These are phyloP conservation scores for human (Homo sapiens) DNA, from an alignment of 2,113 vertebrate species.

Conservation along the genomic window DNA sequence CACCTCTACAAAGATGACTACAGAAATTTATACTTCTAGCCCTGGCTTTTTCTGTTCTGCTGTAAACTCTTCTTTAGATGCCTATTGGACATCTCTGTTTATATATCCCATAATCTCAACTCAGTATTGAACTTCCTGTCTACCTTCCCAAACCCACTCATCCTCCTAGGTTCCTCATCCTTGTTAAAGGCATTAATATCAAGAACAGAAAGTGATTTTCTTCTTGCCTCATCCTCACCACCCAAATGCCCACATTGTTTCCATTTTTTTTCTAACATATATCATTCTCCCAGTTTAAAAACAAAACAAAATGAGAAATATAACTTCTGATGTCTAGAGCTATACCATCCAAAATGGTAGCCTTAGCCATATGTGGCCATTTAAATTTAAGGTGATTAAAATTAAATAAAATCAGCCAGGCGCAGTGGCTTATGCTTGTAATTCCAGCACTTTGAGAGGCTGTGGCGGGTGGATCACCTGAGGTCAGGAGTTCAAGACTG, in stretches of 20 bases:
- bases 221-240: not conserved
- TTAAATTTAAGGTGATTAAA: constrained; percentile 9
- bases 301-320: constrained; percentile 24
- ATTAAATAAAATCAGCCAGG: not conserved
- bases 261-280: not conserved
- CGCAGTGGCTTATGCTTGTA: too few species aligned
- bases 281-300: not conserved
- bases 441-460: too few species aligned
- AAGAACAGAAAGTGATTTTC: not conserved
- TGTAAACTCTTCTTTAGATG: not conserved
- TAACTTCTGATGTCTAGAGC: not conserved
- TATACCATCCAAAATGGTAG: not conserved
- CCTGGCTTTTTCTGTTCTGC: not conserved
- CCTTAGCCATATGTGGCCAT: not conserved
- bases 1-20: not conserved
- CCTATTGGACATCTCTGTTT: not conserved
- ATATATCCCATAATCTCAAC: not conserved
- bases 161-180: not conserved
- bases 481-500: too few species aligned
- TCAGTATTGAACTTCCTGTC: not conserved
- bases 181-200: not conserved
- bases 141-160: not conserved
- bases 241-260: not conserved
- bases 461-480: too few species aligned
- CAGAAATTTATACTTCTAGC: not conserved